Evolutionary conservation across 1,140 invertebrate species (phyloP), one percentile per base, ranked within the genome.

Genomic region (Archivesica marissinica): DNA sequence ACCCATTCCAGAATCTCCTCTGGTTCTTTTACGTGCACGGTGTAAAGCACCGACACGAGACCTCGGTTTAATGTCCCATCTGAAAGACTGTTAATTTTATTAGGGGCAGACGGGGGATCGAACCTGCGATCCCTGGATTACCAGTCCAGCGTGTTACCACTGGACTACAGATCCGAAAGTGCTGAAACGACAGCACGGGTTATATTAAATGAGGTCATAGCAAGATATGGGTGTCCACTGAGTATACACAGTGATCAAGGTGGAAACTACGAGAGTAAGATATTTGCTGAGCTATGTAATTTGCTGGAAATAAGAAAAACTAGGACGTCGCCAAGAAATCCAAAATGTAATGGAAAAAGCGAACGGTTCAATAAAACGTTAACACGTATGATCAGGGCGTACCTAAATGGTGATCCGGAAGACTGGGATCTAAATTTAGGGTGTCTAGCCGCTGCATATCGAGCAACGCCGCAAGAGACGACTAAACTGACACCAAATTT

Each of bases 351-450:
- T 72, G 86, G 86, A 7, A 85, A 88, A 64, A 66, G 87, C 7
- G 89, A 93, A 47, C 64, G 91, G 35, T 85, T 90, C 38, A 92
- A 92, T 59, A 38, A 83, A n/a, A 91, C 92, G 20, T 59, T 91
- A 4, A 44, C 79, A 2, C 28, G 74, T 1, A 88, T 88, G 85
- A 78, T 92, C 50, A 74, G 85, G 6, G 66, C 88, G 87, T 94
- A 78, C n/a, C 25, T 85, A 13, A 1, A 38, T 13, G 47, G 33
- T 28, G 44, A 76, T 15, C 79, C 88, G 52, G 39, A 30, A 4
- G 76, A 89, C 15, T 90, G 87, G 89, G 88, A 91, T 68, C 15
- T 56, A 6, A 52, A 82, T 33, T 35, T 90, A 6, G 74, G 59
- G 13, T 75, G 81, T 56, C 13, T 90, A 2, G 74, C 64, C 17